Conservation (phyloP, 2,113 vertebrate species). For the Entelurus aequoreus region DNA sequence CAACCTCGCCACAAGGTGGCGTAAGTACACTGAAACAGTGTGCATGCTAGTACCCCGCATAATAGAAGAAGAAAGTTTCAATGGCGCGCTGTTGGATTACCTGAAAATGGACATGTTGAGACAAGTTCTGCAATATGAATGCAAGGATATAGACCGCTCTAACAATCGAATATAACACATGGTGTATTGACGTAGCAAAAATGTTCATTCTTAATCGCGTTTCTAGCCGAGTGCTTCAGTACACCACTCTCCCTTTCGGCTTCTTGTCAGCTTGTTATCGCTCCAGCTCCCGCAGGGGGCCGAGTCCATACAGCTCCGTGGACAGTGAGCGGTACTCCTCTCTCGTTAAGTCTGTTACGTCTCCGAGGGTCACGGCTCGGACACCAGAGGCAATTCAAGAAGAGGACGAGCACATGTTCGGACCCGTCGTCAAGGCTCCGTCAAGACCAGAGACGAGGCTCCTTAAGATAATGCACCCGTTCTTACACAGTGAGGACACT, state of each 20-base stretch:
- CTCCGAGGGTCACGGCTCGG: slow-evolving; percentile 68
- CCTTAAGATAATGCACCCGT: slow-evolving; percentile 68
- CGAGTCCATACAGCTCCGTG: slow-evolving; percentile 76
- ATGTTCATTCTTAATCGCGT: slow-evolving; percentile 52
- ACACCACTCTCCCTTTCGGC: slow-evolving; percentile 19
- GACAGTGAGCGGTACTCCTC: slow-evolving; percentile 81
- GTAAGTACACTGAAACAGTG: no score
- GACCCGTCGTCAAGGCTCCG: slow-evolving; percentile 70
- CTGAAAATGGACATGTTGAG: slow-evolving; percentile 20
- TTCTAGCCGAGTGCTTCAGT: slow-evolving; percentile 27
- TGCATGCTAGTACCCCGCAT: no score
- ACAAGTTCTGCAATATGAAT: slow-evolving; percentile 15
- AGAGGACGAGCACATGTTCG: slow-evolving; percentile 79
- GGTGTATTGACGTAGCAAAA: slow-evolving; percentile 2
- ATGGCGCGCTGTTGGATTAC: neutral
- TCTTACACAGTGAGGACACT: slow-evolving; percentile 66
- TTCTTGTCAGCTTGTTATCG: slow-evolving; percentile 63
- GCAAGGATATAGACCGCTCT: neutral
- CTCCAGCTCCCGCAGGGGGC: slow-evolving; percentile 67
- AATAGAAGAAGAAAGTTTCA: neutral
- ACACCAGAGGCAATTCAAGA: slow-evolving; percentile 75
- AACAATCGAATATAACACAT: neutral
- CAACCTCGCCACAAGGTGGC: neutral
- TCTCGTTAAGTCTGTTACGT: slow-evolving; percentile 79
- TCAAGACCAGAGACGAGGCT: slow-evolving; percentile 33